Conservation (phyloP, 1,140 invertebrate species). For the Paramacrobiotus metropolitanus region DNA sequence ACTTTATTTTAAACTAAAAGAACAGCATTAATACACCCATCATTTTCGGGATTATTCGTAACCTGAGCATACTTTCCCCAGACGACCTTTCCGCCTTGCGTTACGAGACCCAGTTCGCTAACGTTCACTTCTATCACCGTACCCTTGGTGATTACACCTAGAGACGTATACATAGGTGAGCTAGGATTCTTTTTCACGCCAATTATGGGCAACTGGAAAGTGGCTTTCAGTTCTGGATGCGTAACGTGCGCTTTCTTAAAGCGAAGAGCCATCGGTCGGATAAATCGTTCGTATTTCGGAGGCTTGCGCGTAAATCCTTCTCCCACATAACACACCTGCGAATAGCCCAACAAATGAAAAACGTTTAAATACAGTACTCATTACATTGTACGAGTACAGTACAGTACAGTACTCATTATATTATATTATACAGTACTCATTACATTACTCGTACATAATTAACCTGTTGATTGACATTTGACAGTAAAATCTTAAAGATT, state of each 20-base stretch:
- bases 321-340: constrained; percentile 63
- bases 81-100: constrained; percentile 94
- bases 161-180: constrained; percentile 79
- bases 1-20: constrained; percentile 72
- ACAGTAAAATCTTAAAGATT: no score
- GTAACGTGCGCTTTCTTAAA: constrained; percentile 96
- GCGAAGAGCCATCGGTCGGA: constrained; percentile 83
- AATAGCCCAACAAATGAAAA: no score
- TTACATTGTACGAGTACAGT: no score
- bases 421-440: no score
- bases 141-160: constrained; percentile 97
- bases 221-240: constrained; percentile 95
- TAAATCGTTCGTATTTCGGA: constrained; percentile 97
- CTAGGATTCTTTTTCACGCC: constrained; percentile 98
- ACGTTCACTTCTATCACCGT: constrained; percentile 95
- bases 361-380: no score
- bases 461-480: no score
- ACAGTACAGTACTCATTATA: no score
- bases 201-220: constrained; percentile 93
- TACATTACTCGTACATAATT: no score
- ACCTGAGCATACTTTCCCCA: constrained; percentile 99
- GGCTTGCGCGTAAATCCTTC: constrained; percentile 97
- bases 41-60: constrained; percentile 98
- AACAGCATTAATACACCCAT: constrained; percentile 98
- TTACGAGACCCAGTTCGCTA: constrained; percentile 92